phyloP scores from a whole-genome alignment of 2,797 vertebrate species.

The Halcyon chelicuti region DNA sequence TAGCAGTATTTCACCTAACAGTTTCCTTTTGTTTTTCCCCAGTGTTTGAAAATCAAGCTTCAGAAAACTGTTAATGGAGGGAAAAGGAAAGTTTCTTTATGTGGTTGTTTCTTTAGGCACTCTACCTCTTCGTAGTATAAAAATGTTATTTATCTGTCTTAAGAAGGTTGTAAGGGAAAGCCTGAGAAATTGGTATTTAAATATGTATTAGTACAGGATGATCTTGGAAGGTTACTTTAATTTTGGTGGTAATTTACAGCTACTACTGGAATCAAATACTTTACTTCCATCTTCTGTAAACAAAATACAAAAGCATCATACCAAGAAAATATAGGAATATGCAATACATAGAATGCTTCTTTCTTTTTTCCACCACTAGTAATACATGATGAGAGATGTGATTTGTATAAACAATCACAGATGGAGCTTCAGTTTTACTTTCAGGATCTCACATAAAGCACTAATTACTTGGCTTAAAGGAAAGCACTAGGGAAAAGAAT shows the following conservation, averaged over 20 bases:
- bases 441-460: slow-evolving; percentile 24
- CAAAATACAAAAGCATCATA: not conserved
- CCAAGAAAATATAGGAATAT: not conserved
- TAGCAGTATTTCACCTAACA: not conserved
- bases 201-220: not conserved
- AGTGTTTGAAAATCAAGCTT: not conserved
- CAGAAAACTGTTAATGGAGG: not conserved
- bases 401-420: slow-evolving; percentile 33
- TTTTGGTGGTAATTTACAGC: not conserved
- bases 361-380: not conserved
- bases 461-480: slow-evolving; percentile 40
- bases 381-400: not conserved
- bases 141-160: not conserved
- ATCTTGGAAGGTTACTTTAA: not conserved
- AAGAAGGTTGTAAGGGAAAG: not conserved
- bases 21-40: not conserved
- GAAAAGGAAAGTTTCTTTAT: not conserved
- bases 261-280: not conserved
- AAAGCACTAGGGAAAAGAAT: not conserved
- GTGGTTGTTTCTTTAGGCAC: not conserved
- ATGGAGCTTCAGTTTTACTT: slow-evolving; percentile 44
- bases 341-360: not conserved
- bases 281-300: not conserved
- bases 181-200: not conserved
- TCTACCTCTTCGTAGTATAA: not conserved